A percentile compares a stretch with the other conserved stretches of the same genome.
Conservation (phyloP, 2,888 invertebrate genomes). For the Timandra comae region DNA sequence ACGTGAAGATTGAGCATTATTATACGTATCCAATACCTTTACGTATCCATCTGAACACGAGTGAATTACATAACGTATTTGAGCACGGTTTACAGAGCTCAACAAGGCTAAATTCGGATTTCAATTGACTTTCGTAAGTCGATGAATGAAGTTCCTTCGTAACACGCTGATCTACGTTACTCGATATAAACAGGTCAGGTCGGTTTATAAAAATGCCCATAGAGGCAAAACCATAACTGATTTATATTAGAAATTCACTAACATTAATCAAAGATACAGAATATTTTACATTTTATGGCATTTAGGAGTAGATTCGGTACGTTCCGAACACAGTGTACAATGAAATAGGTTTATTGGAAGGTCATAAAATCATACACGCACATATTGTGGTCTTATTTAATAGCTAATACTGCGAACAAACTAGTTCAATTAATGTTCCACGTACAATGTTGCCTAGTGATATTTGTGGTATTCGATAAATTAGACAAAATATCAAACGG, state of each 20-base stretch:
- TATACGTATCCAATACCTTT: too few species aligned
- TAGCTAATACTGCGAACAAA: constrained; percentile 11
- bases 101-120: constrained; percentile 54
- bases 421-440: too few species aligned
- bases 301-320: too few species aligned
- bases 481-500: neutral
- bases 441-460: neutral
- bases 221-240: too few species aligned
- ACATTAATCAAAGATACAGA: too few species aligned
- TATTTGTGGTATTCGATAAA: neutral
- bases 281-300: too few species aligned
- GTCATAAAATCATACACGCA: constrained; percentile 13
- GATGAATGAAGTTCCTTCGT: constrained; percentile 49
- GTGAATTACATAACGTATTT: constrained; percentile 33
- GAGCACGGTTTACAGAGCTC: constrained; percentile 40
- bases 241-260: too few species aligned
- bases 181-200: too few species aligned
- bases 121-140: constrained; percentile 61
- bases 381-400: constrained; percentile 17
- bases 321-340: constrained; percentile 11
- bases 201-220: too few species aligned
- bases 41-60: too few species aligned
- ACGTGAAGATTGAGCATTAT: too few species aligned
- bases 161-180: too few species aligned
- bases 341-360: constrained; percentile 21